Percentiles rank a stretch among this genome's conserved stretches.
Conservation (phyloP, 2,113 vertebrate species). For the Dunckerocampus dactyliophorus region DNA sequence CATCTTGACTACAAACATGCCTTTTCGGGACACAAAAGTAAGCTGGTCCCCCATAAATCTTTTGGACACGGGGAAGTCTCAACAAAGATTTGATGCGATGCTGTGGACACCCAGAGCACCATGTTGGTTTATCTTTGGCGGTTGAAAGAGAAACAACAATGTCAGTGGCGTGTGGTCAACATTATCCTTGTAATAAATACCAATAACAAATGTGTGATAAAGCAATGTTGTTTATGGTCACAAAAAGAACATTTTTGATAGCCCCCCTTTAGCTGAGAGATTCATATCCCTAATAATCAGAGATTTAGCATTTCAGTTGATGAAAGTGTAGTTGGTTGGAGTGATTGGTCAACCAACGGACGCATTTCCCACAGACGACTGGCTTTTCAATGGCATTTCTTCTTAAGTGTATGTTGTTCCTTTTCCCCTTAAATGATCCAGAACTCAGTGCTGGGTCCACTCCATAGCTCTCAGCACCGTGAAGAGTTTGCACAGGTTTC, state of each 20-base stretch:
- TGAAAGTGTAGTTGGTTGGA: too few species aligned
- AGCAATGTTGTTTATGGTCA: too few species aligned
- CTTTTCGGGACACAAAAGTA: slow-evolving; percentile 34
- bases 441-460: slow-evolving; percentile 38
- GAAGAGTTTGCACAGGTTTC: slow-evolving; percentile 58
- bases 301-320: too few species aligned
- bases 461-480: slow-evolving; percentile 45
- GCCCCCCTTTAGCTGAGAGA: too few species aligned
- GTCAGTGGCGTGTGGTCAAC: slow-evolving; percentile 39
- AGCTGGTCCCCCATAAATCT: slow-evolving; percentile 53
- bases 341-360: too few species aligned
- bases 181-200: too few species aligned
- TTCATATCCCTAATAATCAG: too few species aligned
- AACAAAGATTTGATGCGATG: slow-evolving; percentile 27
- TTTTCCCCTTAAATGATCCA: slow-evolving; percentile 55
- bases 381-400: slow-evolving; percentile 45
- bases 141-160: slow-evolving; percentile 15
- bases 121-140: slow-evolving; percentile 32
- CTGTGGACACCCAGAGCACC: slow-evolving; percentile 17
- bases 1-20: slow-evolving; percentile 27
- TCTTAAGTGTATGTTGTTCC: slow-evolving; percentile 16
- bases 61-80: slow-evolving; percentile 32
- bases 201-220: too few species aligned
- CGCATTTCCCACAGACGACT: slow-evolving; percentile 18
- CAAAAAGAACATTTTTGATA: too few species aligned